Conservation (phyloP, 2,797 vertebrate genomes). For the Dallia pectoralis region DNA sequence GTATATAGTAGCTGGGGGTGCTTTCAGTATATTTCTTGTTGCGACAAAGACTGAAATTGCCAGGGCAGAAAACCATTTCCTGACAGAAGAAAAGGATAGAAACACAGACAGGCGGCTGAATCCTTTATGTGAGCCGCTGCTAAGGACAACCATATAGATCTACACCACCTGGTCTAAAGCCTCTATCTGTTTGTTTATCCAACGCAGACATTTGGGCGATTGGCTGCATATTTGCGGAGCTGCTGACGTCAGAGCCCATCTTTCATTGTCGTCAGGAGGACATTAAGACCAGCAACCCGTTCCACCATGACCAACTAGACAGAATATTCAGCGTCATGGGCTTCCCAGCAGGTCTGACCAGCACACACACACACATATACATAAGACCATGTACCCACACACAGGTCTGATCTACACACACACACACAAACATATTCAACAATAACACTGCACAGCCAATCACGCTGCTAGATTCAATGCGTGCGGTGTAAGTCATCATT, state of each 20-base stretch:
- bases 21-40: no score
- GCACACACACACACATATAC: constrained; percentile 1
- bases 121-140: neutral
- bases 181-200: neutral
- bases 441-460: neutral
- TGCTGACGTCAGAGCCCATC: constrained; percentile 96
- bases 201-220: constrained; percentile 97
- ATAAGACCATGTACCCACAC: neutral
- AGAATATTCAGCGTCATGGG: constrained; percentile 99
- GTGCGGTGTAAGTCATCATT: neutral
- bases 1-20: no score
- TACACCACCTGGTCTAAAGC: neutral
- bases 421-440: neutral
- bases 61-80: neutral
- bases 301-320: constrained; percentile 97
- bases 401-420: constrained; percentile 10
- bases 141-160: neutral
- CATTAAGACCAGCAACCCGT: constrained; percentile 98
- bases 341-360: constrained; percentile 90
- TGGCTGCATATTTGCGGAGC: constrained; percentile 97
- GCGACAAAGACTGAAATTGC: no score
- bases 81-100: neutral
- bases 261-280: constrained; percentile 99
- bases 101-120: neutral
- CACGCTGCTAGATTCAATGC: neutral